Base-by-base conservation (phyloP, 2,113 vertebrate species). In the Antennarius striatus region DNA sequence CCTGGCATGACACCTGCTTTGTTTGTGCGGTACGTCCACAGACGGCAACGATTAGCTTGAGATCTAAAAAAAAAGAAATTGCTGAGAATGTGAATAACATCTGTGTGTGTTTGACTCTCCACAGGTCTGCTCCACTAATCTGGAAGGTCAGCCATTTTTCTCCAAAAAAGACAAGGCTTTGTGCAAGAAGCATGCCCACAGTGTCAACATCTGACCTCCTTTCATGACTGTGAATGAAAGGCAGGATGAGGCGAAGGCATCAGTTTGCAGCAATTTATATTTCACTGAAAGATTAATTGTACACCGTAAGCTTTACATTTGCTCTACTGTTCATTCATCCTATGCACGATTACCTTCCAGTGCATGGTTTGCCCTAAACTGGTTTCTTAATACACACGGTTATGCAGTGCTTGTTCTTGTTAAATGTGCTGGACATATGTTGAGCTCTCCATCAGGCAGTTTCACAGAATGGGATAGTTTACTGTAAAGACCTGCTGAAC, bases 1-100 rank as follows among this genome's bases (percentile, higher is more conserved):
- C 94, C 83, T 99, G 96, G 97, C 98, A 99, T 4, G 97, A 99
- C 82, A 99, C 96, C 75, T 99, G 98, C 89, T 99, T 99, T 66
- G 97, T 99, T 10, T 99, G 98, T 69, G 90, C 94, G 0, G 98
- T 99, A 93, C 5, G 91, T 88, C 42, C 45, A 90, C 7, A 53
- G 10, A 15, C 14, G 6, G 10, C 22, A 58, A 22, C 15, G 15
- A 39, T 29, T 39, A 63, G 11, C 6, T 9, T 36, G 14, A 10
- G 4, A 36, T 54, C 39, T 16, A 40, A 29, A 59, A 46, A 46
- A 50, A 30, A 30, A 39, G 13, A 15, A 30, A 52, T 62, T 51
- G 5, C 3, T 12, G 22, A 36, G 32, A 36, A 36, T 32, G 3
- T 39, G 40, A 73, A 17, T 57, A 58, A 73, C 46, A 56, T 40